Base-by-base conservation (phyloP, 92 coral and sea anemone genomes). In the Phenganax stokvisi region DNA sequence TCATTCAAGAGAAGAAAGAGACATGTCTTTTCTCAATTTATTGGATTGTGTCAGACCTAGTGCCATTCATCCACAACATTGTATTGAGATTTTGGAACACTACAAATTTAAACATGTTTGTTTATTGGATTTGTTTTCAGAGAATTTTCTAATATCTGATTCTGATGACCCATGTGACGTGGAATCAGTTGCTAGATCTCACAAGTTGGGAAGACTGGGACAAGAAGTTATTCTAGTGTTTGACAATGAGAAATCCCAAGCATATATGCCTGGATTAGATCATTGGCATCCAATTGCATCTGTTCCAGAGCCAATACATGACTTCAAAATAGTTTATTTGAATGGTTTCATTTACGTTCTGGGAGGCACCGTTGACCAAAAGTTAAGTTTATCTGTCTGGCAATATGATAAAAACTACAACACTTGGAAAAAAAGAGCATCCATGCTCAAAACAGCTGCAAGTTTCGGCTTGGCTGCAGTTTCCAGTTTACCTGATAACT, bases 361-460 rank as follows among this genome's bases (percentile, higher is more conserved):
- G 63, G 83, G 83, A 10, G 83, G 83, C 10, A 64, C 69, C 0
- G 57, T 52, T 13, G 74, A 31, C 51, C 15, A 64, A 6, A 17
- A 9, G 31, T 53, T 79, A 13, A 79, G 47, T 79, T 65, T 25
- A 12, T 63, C 61, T 4, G 83, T 79, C 3, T 79, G 83, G 83
- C 47, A 62, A 12, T 79, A 79, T 64, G 27, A 63, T 53, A 72
- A 61, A 27, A 30, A 17, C 54, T 10, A 6, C n/a, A 65, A 65
- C 83, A 37, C 3, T 7, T 79, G 83, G 83, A 20, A 27, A 79
- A 69, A n/a, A 12, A 51, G 47, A 5, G 74, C 83, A 47, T 62
- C 83, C n/a, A 79, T 79, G 83, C 74, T 79, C 3, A 79, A 79
- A 69, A 79, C 83, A 0, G 83, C 83, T 17, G 67, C 83, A 65